phyloP scores from a whole-genome alignment of 2,113 vertebrate species.

The Forbesichthys papilliferus region DNA sequence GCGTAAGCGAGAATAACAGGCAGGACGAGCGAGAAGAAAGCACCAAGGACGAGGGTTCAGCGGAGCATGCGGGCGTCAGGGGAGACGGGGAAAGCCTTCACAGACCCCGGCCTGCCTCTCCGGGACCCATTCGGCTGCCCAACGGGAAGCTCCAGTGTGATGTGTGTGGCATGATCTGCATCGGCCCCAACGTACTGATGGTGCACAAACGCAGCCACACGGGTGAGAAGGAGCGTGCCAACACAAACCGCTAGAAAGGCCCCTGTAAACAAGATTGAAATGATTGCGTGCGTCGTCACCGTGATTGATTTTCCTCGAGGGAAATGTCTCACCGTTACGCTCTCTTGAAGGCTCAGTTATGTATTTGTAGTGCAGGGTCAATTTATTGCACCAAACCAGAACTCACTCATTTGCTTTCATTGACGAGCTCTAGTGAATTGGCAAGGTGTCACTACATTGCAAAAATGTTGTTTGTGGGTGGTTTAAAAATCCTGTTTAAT shows the following conservation, averaged over 20 bases:
- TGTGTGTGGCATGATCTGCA: constrained; percentile 95
- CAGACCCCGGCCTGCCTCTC: constrained; percentile 83
- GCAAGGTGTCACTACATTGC: too few species aligned
- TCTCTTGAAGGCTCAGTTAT: too few species aligned
- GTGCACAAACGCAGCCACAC: constrained; percentile 98
- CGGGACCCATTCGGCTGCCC: constrained; percentile 88
- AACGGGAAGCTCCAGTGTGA: constrained; percentile 96
- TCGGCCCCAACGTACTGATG: constrained; percentile 96
- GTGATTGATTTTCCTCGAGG: too few species aligned
- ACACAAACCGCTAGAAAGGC: background rate
- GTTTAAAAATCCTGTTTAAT: too few species aligned
- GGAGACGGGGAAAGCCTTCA: constrained; percentile 80
- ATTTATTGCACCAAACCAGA: too few species aligned
- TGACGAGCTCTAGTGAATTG: too few species aligned
- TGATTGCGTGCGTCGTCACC: too few species aligned
- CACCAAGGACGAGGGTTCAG: constrained; percentile 73
- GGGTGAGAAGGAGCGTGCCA: constrained; percentile 74
- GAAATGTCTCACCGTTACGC: too few species aligned
- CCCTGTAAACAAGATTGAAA: too few species aligned
- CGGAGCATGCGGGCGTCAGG: constrained; percentile 64
- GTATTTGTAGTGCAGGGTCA: too few species aligned
- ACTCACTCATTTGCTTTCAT: too few species aligned
- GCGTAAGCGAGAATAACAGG: constrained; percentile 63
- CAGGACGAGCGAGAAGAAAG: constrained; percentile 74
- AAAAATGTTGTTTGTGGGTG: too few species aligned